Percentiles rank a stretch among this genome's conserved stretches.
These are phyloP conservation scores for Ligdia adustata DNA, from an alignment of 2,888 invertebrate species.

Conservation along the genomic window DNA sequence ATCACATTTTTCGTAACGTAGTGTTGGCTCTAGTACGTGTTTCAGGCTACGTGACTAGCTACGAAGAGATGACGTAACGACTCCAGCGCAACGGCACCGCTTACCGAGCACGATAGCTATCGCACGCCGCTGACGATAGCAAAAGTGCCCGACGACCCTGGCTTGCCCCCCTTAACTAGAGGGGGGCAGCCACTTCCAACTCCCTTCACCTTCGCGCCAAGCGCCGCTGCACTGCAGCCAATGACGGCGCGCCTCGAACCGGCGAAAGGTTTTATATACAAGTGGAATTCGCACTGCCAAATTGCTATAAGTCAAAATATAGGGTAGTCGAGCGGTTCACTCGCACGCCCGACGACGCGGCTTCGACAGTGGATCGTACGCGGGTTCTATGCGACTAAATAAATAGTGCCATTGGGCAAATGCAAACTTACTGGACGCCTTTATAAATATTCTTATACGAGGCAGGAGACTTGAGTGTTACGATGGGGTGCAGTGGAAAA, in stretches of 20 bases:
- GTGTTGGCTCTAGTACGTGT: background rate
- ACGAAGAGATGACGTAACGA: constrained; percentile 55
- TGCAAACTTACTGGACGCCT: constrained; percentile 63
- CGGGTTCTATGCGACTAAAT: constrained; percentile 52
- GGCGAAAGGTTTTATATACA: constrained; percentile 87
- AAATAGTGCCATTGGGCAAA: constrained; percentile 58
- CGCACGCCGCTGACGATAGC: constrained; percentile 67
- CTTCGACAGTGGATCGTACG: constrained; percentile 39
- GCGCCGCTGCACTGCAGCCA: constrained; percentile 67
- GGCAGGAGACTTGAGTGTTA: constrained; percentile 48
- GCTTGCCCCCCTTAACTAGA: constrained; percentile 59
- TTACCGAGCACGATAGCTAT: constrained; percentile 61
- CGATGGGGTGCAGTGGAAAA: constrained; percentile 80
- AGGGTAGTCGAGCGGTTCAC: constrained; percentile 83
- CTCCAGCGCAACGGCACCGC: constrained; percentile 57
- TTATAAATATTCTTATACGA: constrained; percentile 48
- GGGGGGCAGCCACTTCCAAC: constrained; percentile 63
- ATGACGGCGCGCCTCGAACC: constrained; percentile 78
- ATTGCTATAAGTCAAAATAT: constrained; percentile 86
- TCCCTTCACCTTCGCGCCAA: constrained; percentile 78
- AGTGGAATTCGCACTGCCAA: constrained; percentile 84
- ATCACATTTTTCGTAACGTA: background rate
- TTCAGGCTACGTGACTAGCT: constrained; percentile 19
- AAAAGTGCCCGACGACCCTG: constrained; percentile 82
- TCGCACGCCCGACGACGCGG: constrained; percentile 55